These are phyloP conservation scores for Lordiphosa andalusiaca DNA, from an alignment of 2,888 invertebrate genomes.

Conservation along the genomic window DNA sequence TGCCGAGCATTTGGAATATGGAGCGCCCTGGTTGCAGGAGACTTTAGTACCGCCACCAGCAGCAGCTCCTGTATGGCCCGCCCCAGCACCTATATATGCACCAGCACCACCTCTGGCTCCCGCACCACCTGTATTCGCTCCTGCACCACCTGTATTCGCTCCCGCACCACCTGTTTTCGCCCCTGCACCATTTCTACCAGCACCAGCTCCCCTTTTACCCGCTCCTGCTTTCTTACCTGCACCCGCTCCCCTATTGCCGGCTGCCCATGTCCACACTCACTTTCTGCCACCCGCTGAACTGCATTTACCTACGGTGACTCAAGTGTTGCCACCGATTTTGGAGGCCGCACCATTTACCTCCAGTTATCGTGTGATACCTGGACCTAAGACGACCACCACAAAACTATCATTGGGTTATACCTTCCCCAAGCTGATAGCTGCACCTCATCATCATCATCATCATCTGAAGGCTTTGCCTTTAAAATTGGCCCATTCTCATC, in stretches of 20 bases:
- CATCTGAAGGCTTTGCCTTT: conserved; percentile 68
- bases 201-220: conserved; percentile 28
- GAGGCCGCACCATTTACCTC: conserved; percentile 68
- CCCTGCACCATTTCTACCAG: conserved; percentile 30
- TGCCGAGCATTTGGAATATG: conserved; percentile 61
- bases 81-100: conserved; percentile 7
- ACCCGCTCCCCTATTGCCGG: conserved; percentile 32
- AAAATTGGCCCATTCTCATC: conserved; percentile 60
- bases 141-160: conserved; percentile 22
- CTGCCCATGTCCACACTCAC: conserved; percentile 29
- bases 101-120: conserved; percentile 10
- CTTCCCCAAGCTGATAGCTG: conserved; percentile 66
- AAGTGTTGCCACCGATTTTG: conserved; percentile 53
- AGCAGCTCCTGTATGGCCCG: conserved; percentile 39
- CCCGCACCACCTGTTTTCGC: conserved; percentile 18
- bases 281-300: conserved; percentile 48
- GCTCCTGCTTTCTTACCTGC: conserved; percentile 41
- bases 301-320: conserved; percentile 53
- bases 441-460: conserved; percentile 65
- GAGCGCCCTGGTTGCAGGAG: conserved; percentile 11
- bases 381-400: conserved; percentile 77
- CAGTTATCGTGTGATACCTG: conserved; percentile 75
- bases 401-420: conserved; percentile 76
- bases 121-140: conserved; percentile 16
- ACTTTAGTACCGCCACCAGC: conserved; percentile 26